Conservation (phyloP, 1,140 invertebrate species). For the Cheumatopsyche charites region DNA sequence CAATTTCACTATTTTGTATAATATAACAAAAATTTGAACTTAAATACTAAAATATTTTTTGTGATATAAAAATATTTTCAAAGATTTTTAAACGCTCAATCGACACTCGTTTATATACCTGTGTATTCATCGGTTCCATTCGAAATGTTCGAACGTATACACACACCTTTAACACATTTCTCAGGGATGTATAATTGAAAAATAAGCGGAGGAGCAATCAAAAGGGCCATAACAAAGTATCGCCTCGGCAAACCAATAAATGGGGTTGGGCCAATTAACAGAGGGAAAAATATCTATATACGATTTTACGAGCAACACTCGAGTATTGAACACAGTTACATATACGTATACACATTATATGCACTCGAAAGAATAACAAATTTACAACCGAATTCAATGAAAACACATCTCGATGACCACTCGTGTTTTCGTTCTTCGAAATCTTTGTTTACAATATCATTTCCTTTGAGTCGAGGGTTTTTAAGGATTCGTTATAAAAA, state of each 20-base stretch:
- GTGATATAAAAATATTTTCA: too few relatives aligned
- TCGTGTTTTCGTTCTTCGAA: too few relatives aligned
- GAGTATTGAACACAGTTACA: not conserved
- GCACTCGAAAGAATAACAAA: constrained; percentile 32
- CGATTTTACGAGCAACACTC: constrained; percentile 36
- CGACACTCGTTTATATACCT: not conserved
- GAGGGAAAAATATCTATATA: constrained; percentile 37
- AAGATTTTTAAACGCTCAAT: not conserved
- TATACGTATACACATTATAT: too few relatives aligned
- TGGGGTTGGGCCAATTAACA: constrained; percentile 46
- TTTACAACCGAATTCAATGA: constrained; percentile 37
- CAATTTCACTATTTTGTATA: too few relatives aligned
- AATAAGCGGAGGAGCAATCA: constrained; percentile 15
- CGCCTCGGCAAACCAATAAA: constrained; percentile 39
- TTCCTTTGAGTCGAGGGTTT: too few relatives aligned
- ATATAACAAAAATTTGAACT: too few relatives aligned
- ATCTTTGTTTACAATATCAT: too few relatives aligned
- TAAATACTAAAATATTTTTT: too few relatives aligned
- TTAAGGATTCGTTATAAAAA: too few relatives aligned
- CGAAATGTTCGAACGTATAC: too few relatives aligned
- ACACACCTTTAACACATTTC: not conserved
- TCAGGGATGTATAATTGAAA: constrained; percentile 1
- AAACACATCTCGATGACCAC: not conserved
- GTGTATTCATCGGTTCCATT: not conserved
- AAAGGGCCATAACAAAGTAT: constrained; percentile 30